These are phyloP conservation scores for Xenops minutus DNA, from an alignment of 2,797 vertebrate genomes.

Conservation along the genomic window DNA sequence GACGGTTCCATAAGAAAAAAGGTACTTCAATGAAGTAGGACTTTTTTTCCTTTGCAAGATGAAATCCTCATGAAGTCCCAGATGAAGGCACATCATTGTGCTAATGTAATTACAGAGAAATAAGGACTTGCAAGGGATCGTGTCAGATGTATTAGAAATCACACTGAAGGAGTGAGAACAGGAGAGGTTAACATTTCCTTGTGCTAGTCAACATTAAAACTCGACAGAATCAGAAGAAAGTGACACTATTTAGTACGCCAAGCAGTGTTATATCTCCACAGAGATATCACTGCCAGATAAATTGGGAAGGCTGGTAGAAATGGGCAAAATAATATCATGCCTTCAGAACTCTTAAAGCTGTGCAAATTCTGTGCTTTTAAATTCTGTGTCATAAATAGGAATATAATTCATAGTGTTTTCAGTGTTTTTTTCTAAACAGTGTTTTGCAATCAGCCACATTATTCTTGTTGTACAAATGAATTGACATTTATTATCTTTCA, in stretches of 20 bases:
- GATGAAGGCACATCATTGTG: conserved; percentile 56
- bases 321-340: not conserved
- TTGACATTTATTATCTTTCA: not conserved
- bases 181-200: conserved; percentile 53
- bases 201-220: conserved; percentile 36
- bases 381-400: not conserved
- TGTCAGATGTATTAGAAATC: conserved; percentile 67
- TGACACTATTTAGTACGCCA: not conserved
- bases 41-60: conserved; percentile 61
- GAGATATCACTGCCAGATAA: conserved; percentile 3
- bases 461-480: not conserved
- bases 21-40: conserved; percentile 37
- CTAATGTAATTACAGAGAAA: conserved; percentile 75
- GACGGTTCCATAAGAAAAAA: conserved; percentile 41
- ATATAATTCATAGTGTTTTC: not conserved
- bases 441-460: not conserved
- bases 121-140: conserved; percentile 42
- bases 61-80: conserved; percentile 65
- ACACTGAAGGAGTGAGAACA: conserved; percentile 37
- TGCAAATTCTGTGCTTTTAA: not conserved
- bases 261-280: conserved; percentile 10
- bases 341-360: not conserved
- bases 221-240: conserved; percentile 47
- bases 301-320: not conserved
- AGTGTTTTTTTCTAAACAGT: not conserved